phyloP scores from a whole-genome alignment of 2,113 vertebrate genomes.

The Festucalex cinctus region DNA sequence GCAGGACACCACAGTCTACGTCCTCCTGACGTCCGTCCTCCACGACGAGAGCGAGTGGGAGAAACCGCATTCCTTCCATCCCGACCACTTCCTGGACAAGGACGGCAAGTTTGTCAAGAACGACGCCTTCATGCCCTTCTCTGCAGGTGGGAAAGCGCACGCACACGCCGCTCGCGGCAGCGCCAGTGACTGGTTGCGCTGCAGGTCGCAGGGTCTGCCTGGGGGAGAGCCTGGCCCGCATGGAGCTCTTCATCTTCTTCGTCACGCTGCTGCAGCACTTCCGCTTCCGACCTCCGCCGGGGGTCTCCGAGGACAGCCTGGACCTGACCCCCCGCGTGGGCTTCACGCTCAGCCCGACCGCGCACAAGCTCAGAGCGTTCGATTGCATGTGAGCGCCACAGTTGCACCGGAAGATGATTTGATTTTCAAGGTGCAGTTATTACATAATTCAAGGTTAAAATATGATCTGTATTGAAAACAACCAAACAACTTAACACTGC shows the following conservation, averaged over 20 bases:
- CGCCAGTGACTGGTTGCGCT: background rate
- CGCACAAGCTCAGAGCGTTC: slow-evolving; percentile 53
- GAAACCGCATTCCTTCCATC: slow-evolving; percentile 30
- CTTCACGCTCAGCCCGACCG: slow-evolving; percentile 40
- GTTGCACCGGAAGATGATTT: too few species aligned
- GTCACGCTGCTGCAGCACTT: slow-evolving; percentile 73
- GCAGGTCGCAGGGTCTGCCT: slow-evolving; percentile 70
- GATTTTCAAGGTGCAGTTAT: too few species aligned
- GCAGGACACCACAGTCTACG: slow-evolving; percentile 41
- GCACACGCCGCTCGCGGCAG: background rate
- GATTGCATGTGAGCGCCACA: background rate
- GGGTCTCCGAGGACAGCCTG: slow-evolving; percentile 65
- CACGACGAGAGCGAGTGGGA: slow-evolving; percentile 42
- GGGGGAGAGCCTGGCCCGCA: slow-evolving; percentile 74
- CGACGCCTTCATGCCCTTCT: slow-evolving; percentile 49
- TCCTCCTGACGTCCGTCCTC: slow-evolving; percentile 34
- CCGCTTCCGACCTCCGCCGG: slow-evolving; percentile 65
- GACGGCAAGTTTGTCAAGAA: slow-evolving; percentile 35
- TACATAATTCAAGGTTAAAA: too few species aligned
- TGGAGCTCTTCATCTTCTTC: slow-evolving; percentile 79
- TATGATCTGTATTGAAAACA: too few species aligned
- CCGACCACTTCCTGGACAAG: slow-evolving; percentile 49
- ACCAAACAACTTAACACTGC: too few species aligned
- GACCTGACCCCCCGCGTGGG: slow-evolving; percentile 64
- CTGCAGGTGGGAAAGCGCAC: slow-evolving; percentile 36